A percentile compares a stretch with the other conserved stretches of the same genome.
These are phyloP conservation scores for Periparus ater DNA, from an alignment of 2,797 vertebrate genomes.

Conservation along the genomic window DNA sequence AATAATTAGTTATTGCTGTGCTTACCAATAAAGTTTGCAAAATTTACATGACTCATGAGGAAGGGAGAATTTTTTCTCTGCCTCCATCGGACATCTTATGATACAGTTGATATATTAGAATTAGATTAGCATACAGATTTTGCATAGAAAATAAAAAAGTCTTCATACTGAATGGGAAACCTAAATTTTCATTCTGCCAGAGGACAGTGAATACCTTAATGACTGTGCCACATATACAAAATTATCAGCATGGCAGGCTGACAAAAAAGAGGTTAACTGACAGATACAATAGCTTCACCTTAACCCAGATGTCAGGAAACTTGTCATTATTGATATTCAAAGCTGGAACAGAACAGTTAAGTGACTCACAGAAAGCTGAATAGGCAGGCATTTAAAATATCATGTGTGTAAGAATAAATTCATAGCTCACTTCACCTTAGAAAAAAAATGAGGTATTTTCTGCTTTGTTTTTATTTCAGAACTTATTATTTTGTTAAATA, in stretches of 20 bases:
- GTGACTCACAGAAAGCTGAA: slow-evolving; percentile 37
- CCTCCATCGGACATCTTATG: neutral
- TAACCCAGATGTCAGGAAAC: slow-evolving; percentile 53
- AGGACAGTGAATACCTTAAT: neutral
- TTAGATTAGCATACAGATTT: neutral
- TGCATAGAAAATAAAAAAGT: neutral
- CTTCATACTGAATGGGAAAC: neutral
- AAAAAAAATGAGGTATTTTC: neutral
- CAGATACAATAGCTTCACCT: slow-evolving; percentile 45
- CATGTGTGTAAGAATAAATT: neutral
- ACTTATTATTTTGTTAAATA: neutral
- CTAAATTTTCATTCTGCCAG: neutral
- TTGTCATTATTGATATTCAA: slow-evolving; percentile 51
- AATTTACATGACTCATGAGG: neutral
- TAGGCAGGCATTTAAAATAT: slow-evolving; percentile 37
- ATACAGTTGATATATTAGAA: neutral
- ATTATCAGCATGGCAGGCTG: slow-evolving; percentile 17
- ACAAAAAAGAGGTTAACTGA: slow-evolving; percentile 55
- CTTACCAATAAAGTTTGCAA: neutral
- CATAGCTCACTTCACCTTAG: neutral
- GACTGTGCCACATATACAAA: neutral
- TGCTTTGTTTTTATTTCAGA: neutral
- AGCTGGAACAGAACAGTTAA: slow-evolving; percentile 36
- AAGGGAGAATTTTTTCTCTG: neutral
- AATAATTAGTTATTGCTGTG: neutral